Conservation (phyloP, 1,140 invertebrate species). For the Coboldia fuscipes region DNA sequence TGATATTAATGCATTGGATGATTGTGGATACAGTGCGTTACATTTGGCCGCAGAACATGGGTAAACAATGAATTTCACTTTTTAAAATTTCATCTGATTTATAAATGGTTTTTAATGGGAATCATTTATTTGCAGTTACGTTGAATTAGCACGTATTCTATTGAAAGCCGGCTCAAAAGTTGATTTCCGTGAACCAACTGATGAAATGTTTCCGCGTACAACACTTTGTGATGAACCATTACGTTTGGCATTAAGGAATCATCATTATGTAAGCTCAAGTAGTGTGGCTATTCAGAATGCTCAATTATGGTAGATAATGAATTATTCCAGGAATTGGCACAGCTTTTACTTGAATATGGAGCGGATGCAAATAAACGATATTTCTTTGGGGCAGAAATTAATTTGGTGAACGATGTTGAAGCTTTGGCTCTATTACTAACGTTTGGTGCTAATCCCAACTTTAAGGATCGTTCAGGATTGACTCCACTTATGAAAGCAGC, state of each 20-base stretch:
- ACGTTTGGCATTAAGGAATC: constrained; percentile 62
- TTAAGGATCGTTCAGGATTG: constrained; percentile 58
- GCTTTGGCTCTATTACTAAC: constrained; percentile 61
- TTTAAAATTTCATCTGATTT: background rate
- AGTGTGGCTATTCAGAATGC: constrained; percentile 7
- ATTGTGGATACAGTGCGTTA: constrained; percentile 74
- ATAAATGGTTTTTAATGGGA: background rate
- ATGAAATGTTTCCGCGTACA: constrained; percentile 43
- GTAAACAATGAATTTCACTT: constrained; percentile 20
- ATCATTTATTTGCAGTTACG: constrained; percentile 25
- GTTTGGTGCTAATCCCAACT: constrained; percentile 70
- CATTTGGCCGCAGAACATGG: constrained; percentile 75
- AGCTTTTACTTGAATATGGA: constrained; percentile 41
- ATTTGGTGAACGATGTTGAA: constrained; percentile 61
- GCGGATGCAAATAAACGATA: constrained; percentile 59
- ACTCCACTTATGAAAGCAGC: constrained; percentile 77
- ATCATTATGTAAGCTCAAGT: constrained; percentile 39
- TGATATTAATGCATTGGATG: constrained; percentile 67
- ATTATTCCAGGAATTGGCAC: constrained; percentile 32
- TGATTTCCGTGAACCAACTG: constrained; percentile 47
- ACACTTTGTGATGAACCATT: constrained; percentile 62
- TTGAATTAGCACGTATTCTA: constrained; percentile 48
- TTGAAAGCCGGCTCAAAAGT: constrained; percentile 59
- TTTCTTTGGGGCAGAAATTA: constrained; percentile 80
- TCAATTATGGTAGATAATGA: background rate